A percentile compares a stretch with the other conserved stretches of the same genome.
phyloP scores from a whole-genome alignment of 2,113 vertebrate species.

The Hiodon alosoides region DNA sequence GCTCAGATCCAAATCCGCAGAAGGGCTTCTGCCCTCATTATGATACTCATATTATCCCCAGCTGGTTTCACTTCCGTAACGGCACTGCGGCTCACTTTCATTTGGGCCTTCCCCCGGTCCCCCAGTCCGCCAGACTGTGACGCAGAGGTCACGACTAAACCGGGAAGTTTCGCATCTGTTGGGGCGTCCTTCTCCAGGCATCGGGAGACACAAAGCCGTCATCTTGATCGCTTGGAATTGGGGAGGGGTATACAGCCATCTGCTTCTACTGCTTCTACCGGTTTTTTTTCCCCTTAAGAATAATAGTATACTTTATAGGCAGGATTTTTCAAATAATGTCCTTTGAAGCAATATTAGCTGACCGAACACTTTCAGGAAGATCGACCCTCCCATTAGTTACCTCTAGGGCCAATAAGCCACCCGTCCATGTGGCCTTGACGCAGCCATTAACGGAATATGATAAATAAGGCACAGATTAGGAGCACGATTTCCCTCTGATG shows the following conservation, averaged over 20 bases:
- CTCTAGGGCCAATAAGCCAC: constrained; percentile 34
- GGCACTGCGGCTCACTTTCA: neutral
- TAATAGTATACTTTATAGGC: neutral
- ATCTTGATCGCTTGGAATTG: constrained; percentile 22
- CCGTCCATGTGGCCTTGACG: constrained; percentile 30
- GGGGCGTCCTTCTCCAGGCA: constrained; percentile 10
- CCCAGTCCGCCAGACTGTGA: neutral
- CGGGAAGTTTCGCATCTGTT: constrained; percentile 23
- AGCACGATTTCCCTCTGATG: constrained; percentile 50
- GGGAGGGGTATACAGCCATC: constrained; percentile 40
- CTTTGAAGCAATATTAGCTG: constrained; percentile 15
- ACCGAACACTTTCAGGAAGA: constrained; percentile 32
- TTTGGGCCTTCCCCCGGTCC: neutral
- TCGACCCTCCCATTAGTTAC: constrained; percentile 33
- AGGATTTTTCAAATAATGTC: too few relatives aligned
- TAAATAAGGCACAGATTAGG: constrained; percentile 52
- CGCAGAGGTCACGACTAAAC: constrained; percentile 17
- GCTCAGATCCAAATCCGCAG: too few relatives aligned
- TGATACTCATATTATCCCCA: neutral
- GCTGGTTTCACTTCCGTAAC: neutral
- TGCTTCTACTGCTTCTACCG: constrained; percentile 19
- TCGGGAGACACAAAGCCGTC: neutral
- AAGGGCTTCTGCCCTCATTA: neutral
- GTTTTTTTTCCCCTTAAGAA: constrained; percentile 13
- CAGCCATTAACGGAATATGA: constrained; percentile 48